Percentiles rank a stretch among this genome's conserved stretches.
These are phyloP conservation scores for Saxidomus purpurata DNA, from an alignment of 1,140 invertebrate genomes.

Conservation along the genomic window DNA sequence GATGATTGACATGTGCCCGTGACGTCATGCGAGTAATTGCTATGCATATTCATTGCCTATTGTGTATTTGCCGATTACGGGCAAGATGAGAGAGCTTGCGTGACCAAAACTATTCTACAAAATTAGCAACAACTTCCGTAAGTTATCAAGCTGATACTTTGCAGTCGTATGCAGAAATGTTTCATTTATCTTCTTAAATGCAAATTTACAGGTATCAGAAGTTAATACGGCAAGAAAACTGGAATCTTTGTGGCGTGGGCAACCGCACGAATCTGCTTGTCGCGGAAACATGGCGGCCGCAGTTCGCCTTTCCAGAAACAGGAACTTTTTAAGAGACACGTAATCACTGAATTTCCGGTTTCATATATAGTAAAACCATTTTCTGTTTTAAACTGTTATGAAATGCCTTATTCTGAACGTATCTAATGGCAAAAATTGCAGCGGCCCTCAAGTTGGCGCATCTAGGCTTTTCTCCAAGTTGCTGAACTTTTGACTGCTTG, in stretches of 20 bases:
- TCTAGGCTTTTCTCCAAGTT: not conserved
- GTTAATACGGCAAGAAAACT: not conserved
- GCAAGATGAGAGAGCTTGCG: constrained; percentile 21
- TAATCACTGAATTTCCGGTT: not conserved
- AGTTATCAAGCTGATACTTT: not conserved
- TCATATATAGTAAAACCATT: not conserved
- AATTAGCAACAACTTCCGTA: not conserved
- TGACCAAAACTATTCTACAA: constrained; percentile 19
- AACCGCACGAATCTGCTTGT: constrained; percentile 42
- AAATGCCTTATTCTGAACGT: not conserved
- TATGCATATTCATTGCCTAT: constrained; percentile 45
- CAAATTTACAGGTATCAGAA: not conserved
- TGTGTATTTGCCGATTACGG: constrained; percentile 56
- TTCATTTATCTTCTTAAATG: constrained; percentile 30
- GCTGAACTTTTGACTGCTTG: constrained; percentile 1
- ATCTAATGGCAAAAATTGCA: not conserved
- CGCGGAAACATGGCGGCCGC: constrained; percentile 36
- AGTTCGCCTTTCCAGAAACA: not conserved
- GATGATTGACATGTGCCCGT: constrained; percentile 11
- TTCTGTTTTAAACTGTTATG: not conserved
- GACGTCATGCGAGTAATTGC: constrained; percentile 19
- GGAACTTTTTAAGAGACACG: not conserved
- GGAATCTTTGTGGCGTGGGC: constrained; percentile 26
- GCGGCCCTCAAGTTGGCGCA: not conserved
- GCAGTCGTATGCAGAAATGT: not conserved